A percentile compares a stretch with the other conserved stretches of the same genome.
Evolutionary conservation across 2,113 vertebrate genomes (phyloP).

Genomic region (Vulpes lagopus): DNA sequence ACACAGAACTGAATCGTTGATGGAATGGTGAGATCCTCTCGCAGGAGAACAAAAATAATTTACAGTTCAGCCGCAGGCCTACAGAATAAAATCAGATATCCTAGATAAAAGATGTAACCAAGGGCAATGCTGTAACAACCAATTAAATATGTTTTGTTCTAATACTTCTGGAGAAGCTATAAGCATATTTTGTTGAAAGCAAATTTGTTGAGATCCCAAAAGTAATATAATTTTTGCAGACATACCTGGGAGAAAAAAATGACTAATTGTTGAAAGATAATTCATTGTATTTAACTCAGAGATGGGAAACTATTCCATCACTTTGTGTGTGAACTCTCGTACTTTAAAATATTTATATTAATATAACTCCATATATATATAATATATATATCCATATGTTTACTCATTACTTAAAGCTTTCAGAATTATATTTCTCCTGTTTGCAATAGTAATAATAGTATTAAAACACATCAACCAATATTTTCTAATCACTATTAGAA

Average conservation of each 20-base stretch:
- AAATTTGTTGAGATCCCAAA: background rate
- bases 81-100: background rate
- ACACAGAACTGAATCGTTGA: background rate
- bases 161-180: background rate
- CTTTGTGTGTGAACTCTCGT: background rate
- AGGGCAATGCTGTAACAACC: background rate
- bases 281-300: background rate
- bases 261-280: background rate
- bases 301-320: conserved; percentile 14
- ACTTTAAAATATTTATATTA: conserved; percentile 26
- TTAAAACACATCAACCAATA: background rate
- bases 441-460: background rate
- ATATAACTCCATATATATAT: background rate
- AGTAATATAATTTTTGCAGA: background rate
- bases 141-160: background rate
- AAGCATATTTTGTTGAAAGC: background rate
- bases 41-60: background rate
- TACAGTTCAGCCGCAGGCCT: background rate
- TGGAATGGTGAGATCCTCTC: background rate
- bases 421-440: background rate
- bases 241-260: background rate
- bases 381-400: background rate
- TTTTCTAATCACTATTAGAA: background rate
- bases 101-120: background rate
- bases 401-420: background rate